A percentile compares a stretch with the other conserved stretches of the same genome.
Conservation (phyloP, 2,797 vertebrate species). For the Megaceryle alcyon region DNA sequence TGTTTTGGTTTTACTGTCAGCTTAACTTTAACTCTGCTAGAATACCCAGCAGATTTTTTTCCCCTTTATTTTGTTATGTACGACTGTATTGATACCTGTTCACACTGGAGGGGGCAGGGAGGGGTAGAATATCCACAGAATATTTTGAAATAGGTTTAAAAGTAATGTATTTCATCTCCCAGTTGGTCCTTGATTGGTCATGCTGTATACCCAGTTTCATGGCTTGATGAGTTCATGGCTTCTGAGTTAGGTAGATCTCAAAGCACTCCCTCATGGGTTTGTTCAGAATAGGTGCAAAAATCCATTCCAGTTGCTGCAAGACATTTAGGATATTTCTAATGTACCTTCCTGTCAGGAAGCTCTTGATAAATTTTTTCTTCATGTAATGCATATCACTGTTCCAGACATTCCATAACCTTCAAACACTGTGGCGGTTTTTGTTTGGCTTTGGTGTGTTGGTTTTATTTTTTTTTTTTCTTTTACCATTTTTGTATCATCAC, state of each 20-base stretch:
- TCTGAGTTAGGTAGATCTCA: not conserved
- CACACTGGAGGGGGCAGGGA: not conserved
- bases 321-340: not conserved
- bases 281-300: slow-evolving; percentile 4
- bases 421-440: not conserved
- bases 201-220: not conserved
- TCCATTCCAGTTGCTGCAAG: not conserved
- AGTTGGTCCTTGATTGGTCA: not conserved
- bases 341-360: not conserved
- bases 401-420: not conserved
- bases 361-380: not conserved
- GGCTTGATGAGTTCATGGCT: not conserved
- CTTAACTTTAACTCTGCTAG: not conserved
- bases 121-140: not conserved
- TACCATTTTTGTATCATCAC: not conserved
- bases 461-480: not conserved
- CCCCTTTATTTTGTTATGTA: not conserved
- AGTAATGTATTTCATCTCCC: not conserved
- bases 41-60: not conserved
- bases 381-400: not conserved
- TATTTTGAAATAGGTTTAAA: not conserved
- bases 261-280: not conserved
- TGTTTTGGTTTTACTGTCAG: not conserved
- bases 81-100: not conserved
- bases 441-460: not conserved